Evolutionary conservation across 2,113 vertebrate species (phyloP), one percentile per base, ranked within the genome.

Genomic region (Ctenomys sociabilis): DNA sequence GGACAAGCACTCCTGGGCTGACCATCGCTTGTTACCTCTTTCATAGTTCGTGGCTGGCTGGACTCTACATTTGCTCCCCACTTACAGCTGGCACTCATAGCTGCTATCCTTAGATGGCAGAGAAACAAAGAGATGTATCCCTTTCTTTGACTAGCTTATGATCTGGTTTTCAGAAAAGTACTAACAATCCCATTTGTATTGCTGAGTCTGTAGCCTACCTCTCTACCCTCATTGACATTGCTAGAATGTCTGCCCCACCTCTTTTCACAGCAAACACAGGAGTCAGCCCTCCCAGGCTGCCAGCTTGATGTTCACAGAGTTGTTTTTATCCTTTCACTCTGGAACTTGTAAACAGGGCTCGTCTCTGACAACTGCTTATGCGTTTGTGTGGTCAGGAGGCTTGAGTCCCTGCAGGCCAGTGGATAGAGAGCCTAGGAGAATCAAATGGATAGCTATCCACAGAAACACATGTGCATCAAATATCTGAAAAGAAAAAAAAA

Each of bases 1-100:
- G 40, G 1, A 83, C 75, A 17, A 45, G 0, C 3, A 10, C 3
- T 35, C 5, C 57, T 35, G 40, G 40, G 43, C 5, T 52, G 7
- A 3, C 16, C 30, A 5, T 3, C 0, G 43, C 17, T 45, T 24
- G 13, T 70, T 32, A 19, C n/a, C 37, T 4, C 0, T 3, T 21
- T 80, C 45, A 19, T 16, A 35, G 30, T 32, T 40, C 16, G 0
- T 17, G 35, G 37, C 0, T 7, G 1, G 17, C 28, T 59, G 19
- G 17, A 88, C 9, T 24, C 45, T 24, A 88, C 9, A 61, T 17
- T 10, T 35, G 9, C 37, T 37, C 8, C 26, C 26, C 11, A 3
- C 54, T 19, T 30, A 45, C 2, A 35, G 17, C 1, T 52, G 68
- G n/a, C 45, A 16, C 7, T 37, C 12, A 24, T 0, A 8, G 28